Base-by-base conservation (phyloP, 2,888 invertebrate species). In the Xestia ashworthii region DNA sequence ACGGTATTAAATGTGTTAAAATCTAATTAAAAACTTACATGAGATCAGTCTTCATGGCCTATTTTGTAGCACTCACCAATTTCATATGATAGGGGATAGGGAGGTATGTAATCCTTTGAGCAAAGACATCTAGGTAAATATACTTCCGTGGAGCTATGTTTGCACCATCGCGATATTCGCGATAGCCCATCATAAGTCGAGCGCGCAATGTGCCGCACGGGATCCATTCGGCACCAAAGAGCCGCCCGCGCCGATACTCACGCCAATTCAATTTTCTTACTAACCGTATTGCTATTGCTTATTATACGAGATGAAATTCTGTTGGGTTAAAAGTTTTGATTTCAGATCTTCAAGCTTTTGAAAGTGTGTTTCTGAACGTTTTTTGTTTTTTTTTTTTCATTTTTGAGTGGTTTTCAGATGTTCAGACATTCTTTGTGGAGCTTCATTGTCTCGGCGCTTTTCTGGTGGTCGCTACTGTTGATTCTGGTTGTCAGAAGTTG, bases 231-330 rank as follows among this genome's bases (percentile, higher is more conserved):
- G 93, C 95, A 95, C 96, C 96, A 95, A 94, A 93, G 93, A 92
- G 92, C 93, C 92, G 84, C 87, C 88, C 92, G 89, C 93, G 88
- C 91, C 91, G 91, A 92, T 92, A 92, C 91, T 86, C 88, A 86
- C 87, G 89, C 92, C 94, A 95, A 95, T 96, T 95, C 95, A 95
- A 96, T 96, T 95, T 95, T 95, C 95, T 95, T 94, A 93, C 94
- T 94, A 93, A 94, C 95, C 93, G 90, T 94, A 95, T 93, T 92
- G 92, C 90, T 90, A 92, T 94, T 91, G 92, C 91, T 86, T 88
- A 83, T 86, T 83, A 84, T 78, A 84, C 64, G 46, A 79, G 5
- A 77, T 50, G 55, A 72, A 85, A 70, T 80, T 71, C 66, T 74
- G 68, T 78, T n/a, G n/a, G 38, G 32, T 66, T 48, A 66, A 66